Evolutionary conservation across 1,140 invertebrate species (phyloP).

Genomic region (Drosophila sturtevanti): DNA sequence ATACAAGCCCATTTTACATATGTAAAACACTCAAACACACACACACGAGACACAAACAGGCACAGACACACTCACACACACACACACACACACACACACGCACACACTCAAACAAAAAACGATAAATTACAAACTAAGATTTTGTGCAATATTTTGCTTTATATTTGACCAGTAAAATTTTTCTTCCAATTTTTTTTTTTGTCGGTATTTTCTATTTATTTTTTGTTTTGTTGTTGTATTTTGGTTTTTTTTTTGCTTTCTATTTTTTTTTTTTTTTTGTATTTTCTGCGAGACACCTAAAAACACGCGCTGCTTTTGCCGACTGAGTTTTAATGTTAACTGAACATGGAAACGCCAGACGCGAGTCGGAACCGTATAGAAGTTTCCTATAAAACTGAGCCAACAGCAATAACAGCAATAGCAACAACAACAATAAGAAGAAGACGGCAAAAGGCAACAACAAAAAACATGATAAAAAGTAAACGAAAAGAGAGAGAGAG

Average conservation of each 20-base stretch:
- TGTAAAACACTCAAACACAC: constrained; percentile 48
- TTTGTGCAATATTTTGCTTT: constrained; percentile 46
- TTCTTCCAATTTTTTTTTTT: neutral
- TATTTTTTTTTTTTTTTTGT: constrained; percentile 10
- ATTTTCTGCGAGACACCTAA: constrained; percentile 46
- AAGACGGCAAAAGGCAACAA: constrained; percentile 27
- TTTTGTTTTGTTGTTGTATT: constrained; percentile 21
- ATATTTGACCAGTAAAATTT: constrained; percentile 2
- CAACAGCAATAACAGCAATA: constrained; percentile 9
- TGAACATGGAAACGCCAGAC: constrained; percentile 58
- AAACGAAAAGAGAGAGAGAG: constrained; percentile 27
- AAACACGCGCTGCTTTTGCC: constrained; percentile 46
- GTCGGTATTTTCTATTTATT: constrained; percentile 24
- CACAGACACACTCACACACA: constrained; percentile 8
- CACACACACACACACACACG: neutral
- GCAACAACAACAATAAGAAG: constrained; percentile 6
- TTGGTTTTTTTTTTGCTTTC: constrained; percentile 11
- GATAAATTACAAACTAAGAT: constrained; percentile 2
- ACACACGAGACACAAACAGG: constrained; percentile 2
- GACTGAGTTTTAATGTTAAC: constrained; percentile 76
- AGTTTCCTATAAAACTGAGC: constrained; percentile 71
- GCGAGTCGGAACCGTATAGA: constrained; percentile 28
- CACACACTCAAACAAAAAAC: constrained; percentile 37
- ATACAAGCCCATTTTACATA: constrained; percentile 40
- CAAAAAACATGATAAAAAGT: constrained; percentile 55